Conservation (phyloP, 2,797 vertebrate genomes). For the Myotis findleyi region DNA sequence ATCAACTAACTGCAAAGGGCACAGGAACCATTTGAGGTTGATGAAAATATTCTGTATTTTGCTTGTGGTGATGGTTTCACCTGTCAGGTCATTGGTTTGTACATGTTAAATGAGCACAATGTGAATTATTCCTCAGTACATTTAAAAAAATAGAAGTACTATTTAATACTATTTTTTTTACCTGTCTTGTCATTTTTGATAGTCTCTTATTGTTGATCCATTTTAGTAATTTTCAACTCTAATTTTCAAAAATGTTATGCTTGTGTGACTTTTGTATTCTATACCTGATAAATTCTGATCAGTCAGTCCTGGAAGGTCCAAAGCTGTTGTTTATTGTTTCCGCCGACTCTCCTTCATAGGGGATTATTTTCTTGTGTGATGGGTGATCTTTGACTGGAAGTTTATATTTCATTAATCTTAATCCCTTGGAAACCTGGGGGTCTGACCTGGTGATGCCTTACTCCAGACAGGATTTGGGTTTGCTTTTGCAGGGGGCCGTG, state of each 20-base stretch:
- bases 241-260: background rate
- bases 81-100: background rate
- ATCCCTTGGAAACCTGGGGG: background rate
- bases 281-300: background rate
- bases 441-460: background rate
- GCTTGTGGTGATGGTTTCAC: background rate
- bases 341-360: background rate
- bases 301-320: background rate
- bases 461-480: background rate
- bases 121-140: background rate
- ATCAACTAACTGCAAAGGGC: background rate
- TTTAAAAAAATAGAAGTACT: background rate
- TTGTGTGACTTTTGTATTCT: constrained; percentile 20
- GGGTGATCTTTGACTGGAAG: constrained; percentile 37
- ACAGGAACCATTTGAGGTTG: background rate
- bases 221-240: constrained; percentile 24
- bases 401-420: constrained; percentile 30
- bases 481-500: background rate
- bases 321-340: background rate
- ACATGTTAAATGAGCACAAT: background rate
- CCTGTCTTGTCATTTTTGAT: background rate
- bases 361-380: constrained; percentile 38
- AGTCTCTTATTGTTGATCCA: background rate
- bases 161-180: background rate
- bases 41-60: background rate